Evolutionary conservation across 92 coral and sea anemone species (phyloP).

Genomic region (Zoanthus sansibaricus): DNA sequence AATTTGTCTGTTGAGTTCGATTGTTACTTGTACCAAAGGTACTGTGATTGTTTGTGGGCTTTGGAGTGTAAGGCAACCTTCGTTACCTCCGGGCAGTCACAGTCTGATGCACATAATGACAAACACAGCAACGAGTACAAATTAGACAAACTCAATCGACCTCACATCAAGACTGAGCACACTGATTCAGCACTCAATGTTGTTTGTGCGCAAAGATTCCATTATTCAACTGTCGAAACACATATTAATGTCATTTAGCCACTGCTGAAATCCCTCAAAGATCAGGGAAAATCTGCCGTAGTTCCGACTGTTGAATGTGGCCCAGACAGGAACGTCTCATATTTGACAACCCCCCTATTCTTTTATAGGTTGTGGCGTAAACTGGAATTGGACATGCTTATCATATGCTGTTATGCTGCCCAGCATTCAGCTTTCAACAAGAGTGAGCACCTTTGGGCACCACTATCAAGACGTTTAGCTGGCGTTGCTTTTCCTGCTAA

Average conservation of each 20-base stretch:
- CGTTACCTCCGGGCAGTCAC: neutral
- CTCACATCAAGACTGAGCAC: slow-evolving; percentile 9
- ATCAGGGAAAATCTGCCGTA: slow-evolving; percentile 1
- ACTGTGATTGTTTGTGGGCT: too few species aligned
- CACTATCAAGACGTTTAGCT: slow-evolving; percentile 54
- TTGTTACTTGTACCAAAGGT: too few species aligned
- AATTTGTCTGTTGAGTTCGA: too few species aligned
- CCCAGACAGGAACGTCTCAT: slow-evolving; percentile 62
- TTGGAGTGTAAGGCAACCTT: too few species aligned
- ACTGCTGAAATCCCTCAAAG: slow-evolving; percentile 14
- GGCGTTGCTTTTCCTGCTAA: slow-evolving; percentile 53
- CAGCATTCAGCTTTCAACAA: slow-evolving; percentile 54
- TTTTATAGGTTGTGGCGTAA: slow-evolving; percentile 50
- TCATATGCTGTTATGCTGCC: slow-evolving; percentile 40
- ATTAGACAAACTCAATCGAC: slow-evolving; percentile 12
- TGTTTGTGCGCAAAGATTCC: slow-evolving; percentile 19
- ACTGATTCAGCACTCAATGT: slow-evolving; percentile 14
- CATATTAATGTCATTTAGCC: slow-evolving; percentile 16
- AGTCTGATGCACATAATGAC: neutral
- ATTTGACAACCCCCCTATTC: slow-evolving; percentile 31
- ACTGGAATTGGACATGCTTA: slow-evolving; percentile 45
- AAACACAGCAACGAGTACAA: neutral
- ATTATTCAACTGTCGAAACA: slow-evolving; percentile 20
- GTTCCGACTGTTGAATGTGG: slow-evolving; percentile 39
- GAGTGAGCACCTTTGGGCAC: slow-evolving; percentile 59